Percentiles rank a stretch among this genome's conserved stretches.
Evolutionary conservation across 2,797 vertebrate genomes (phyloP).

Genomic region (Euthynnus affinis): DNA sequence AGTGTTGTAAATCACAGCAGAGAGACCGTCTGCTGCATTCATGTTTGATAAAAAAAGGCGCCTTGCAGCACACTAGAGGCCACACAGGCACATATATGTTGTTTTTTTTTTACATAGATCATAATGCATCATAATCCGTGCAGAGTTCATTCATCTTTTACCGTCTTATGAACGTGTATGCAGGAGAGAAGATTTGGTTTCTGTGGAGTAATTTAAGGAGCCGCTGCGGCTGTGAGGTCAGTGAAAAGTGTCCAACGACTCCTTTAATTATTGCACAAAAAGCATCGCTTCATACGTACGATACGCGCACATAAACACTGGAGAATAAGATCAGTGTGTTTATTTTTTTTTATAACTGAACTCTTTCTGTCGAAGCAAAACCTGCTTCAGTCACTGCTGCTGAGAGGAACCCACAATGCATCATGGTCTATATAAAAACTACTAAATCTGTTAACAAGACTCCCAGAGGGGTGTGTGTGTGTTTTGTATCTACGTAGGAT

Average conservation of each 20-base stretch:
- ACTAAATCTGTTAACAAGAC: slow-evolving; percentile 8
- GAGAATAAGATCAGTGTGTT: not conserved
- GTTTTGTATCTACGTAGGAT: slow-evolving; percentile 15
- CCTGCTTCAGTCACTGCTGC: slow-evolving; percentile 22
- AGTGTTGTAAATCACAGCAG: slow-evolving; percentile 51
- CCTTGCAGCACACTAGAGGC: slow-evolving; percentile 32
- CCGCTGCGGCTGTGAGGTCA: slow-evolving; percentile 17
- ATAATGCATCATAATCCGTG: not conserved
- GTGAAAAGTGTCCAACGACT: slow-evolving; percentile 2
- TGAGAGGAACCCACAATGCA: slow-evolving; percentile 12
- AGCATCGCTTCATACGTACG: slow-evolving; percentile 11
- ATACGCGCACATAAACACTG: not conserved
- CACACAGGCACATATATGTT: slow-evolving; percentile 30
- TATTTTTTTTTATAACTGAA: not conserved
- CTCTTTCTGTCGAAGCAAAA: slow-evolving; percentile 9
- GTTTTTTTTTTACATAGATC: not conserved
- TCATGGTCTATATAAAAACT: slow-evolving; percentile 21
- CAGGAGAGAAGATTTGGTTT: slow-evolving; percentile 7
- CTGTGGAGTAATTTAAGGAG: slow-evolving; percentile 35
- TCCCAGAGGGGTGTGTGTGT: slow-evolving; percentile 40
- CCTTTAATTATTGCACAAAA: slow-evolving; percentile 38
- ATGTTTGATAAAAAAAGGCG: slow-evolving; percentile 2
- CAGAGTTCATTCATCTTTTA: not conserved
- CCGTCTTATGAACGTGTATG: not conserved
- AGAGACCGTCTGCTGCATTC: slow-evolving; percentile 18